phyloP scores from a whole-genome alignment of 2,888 invertebrate species.

The Cerceris rybyensis region DNA sequence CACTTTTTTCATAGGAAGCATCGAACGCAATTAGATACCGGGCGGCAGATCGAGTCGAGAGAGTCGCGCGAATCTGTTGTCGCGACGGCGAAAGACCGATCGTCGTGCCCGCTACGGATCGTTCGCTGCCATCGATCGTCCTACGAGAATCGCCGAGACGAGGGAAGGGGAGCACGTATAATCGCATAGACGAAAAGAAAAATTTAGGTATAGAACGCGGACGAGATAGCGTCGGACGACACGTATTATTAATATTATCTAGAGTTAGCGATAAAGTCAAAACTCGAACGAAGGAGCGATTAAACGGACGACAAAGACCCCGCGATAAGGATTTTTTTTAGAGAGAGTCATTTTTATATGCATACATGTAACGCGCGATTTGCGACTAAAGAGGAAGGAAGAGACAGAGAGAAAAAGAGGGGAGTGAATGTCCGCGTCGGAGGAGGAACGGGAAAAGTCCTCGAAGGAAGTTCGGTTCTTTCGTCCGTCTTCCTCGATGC shows the following conservation, averaged over 20 bases:
- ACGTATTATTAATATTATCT: constrained; percentile 45
- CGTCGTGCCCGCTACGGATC: not conserved
- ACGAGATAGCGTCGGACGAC: constrained; percentile 48
- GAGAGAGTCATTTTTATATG: constrained; percentile 64
- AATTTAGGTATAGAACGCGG: constrained; percentile 51
- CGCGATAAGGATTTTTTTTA: constrained; percentile 50
- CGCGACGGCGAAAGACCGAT: not conserved
- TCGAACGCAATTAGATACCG: constrained; percentile 28
- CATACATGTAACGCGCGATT: constrained; percentile 43
- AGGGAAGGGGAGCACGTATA: constrained; percentile 47
- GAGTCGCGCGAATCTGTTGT: not conserved
- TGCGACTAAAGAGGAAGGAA: too few species aligned
- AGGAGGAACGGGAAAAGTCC: constrained; percentile 46
- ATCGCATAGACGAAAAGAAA: constrained; percentile 41
- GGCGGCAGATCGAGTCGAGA: constrained; percentile 4
- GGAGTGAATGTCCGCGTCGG: constrained; percentile 52
- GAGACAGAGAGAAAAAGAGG: constrained; percentile 31
- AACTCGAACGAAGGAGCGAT: constrained; percentile 39
- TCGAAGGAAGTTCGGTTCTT: constrained; percentile 1
- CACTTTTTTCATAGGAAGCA: constrained; percentile 41
- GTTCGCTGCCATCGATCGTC: constrained; percentile 13
- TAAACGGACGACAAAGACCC: constrained; percentile 13
- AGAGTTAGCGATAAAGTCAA: constrained; percentile 35
- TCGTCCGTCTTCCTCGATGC: constrained; percentile 54
- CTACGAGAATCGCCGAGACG: constrained; percentile 47